phyloP scores from a whole-genome alignment of 2,888 invertebrate species.

The Caenorhabditis zanzibari region DNA sequence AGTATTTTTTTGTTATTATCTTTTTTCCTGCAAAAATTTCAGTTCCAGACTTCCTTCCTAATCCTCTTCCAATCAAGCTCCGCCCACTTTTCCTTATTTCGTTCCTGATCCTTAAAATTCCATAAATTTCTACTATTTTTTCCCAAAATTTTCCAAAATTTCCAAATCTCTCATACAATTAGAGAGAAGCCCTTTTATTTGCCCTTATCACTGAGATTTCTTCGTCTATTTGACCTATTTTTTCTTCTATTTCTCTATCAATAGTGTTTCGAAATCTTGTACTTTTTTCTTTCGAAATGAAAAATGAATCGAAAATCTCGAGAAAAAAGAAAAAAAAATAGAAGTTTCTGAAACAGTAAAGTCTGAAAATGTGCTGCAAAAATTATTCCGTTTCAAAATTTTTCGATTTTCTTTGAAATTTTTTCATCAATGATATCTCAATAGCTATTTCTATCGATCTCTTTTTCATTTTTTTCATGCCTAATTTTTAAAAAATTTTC shows the following conservation, averaged over 20 bases:
- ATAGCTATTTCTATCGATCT: too few species aligned
- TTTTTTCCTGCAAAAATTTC: not conserved
- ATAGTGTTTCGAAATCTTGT: not conserved
- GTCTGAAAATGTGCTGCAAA: too few species aligned
- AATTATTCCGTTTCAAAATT: not conserved
- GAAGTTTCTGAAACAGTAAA: not conserved
- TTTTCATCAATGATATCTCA: too few species aligned
- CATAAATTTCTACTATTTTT: not conserved
- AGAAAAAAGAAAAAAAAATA: too few species aligned
- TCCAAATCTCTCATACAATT: not conserved
- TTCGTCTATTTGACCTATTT: slow-evolving; percentile 19
- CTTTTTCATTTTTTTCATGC: too few species aligned
- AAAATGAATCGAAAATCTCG: too few species aligned
- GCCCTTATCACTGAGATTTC: slow-evolving; percentile 14
- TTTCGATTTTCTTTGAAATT: too few species aligned
- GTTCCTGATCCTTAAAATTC: too few species aligned
- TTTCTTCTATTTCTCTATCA: not conserved
- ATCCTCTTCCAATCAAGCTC: too few species aligned
- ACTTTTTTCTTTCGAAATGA: not conserved
- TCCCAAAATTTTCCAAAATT: not conserved
- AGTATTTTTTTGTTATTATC: not conserved
- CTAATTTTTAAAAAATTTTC: too few species aligned
- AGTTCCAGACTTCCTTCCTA: not conserved
- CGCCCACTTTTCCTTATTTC: not conserved
- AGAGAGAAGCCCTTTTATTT: slow-evolving; percentile 8